These are phyloP conservation scores for Berghia stephanieae DNA, from an alignment of 1,140 invertebrate species.

Conservation along the genomic window DNA sequence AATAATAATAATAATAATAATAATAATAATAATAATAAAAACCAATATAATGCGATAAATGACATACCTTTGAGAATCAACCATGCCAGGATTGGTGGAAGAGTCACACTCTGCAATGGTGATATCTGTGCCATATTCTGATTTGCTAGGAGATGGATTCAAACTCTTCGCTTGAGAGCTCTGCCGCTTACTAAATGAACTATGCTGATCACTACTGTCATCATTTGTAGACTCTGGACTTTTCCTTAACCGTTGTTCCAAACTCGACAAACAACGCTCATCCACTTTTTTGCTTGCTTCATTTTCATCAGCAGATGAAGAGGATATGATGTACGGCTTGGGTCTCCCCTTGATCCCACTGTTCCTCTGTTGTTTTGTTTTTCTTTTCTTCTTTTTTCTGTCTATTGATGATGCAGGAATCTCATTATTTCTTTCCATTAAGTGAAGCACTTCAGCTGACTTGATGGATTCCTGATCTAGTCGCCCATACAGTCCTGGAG, in stretches of 20 bases:
- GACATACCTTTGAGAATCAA: neutral
- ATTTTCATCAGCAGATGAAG: constrained; percentile 7
- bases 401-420: neutral
- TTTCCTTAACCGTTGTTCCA: neutral
- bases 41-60: neutral
- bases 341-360: neutral
- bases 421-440: constrained; percentile 6
- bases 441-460: constrained; percentile 22
- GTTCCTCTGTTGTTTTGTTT: constrained; percentile 18
- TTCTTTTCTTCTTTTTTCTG: constrained; percentile 4
- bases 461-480: neutral
- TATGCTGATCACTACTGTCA: neutral
- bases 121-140: no score
- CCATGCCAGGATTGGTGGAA: neutral
- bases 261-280: neutral
- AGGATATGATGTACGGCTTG: neutral
- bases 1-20: no score
- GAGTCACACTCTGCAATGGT: constrained; percentile 21
- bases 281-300: neutral
- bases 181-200: no score
- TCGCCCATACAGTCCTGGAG: constrained; percentile 9
- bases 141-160: no score
- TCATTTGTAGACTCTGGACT: neutral
- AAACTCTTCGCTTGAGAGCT: no score
- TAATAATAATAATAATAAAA: neutral